phyloP scores from a whole-genome alignment of 2,888 invertebrate species.

The Stramonita haemastoma region DNA sequence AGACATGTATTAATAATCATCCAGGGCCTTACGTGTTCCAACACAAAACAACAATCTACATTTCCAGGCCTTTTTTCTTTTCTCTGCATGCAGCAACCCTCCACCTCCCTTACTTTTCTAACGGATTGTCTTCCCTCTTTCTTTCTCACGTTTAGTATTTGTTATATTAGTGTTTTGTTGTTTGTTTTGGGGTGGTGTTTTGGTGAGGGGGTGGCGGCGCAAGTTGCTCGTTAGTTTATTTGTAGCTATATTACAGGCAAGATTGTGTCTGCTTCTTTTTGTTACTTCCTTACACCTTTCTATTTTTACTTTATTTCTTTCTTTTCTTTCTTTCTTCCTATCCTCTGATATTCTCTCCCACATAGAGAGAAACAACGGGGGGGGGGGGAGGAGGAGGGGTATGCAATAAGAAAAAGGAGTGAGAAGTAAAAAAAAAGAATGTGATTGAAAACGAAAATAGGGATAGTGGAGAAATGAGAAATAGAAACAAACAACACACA shows the following conservation, averaged over 20 bases:
- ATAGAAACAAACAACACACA: not conserved
- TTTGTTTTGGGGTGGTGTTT: no score
- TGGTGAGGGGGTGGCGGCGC: no score
- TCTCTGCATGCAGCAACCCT: no score
- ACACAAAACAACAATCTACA: no score
- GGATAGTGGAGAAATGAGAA: not conserved
- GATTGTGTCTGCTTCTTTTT: not conserved
- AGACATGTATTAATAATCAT: no score
- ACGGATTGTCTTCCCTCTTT: no score
- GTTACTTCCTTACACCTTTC: not conserved
- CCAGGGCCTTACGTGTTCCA: no score
- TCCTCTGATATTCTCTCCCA: not conserved
- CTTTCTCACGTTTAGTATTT: no score
- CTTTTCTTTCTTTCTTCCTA: not conserved
- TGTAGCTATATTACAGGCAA: no score
- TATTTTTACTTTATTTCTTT: not conserved
- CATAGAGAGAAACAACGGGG: not conserved
- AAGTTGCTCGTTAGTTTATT: no score
- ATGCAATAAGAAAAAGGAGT: not conserved
- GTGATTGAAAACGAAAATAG: not conserved
- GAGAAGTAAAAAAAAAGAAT: not conserved
- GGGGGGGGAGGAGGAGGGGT: not conserved
- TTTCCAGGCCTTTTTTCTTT: not conserved
- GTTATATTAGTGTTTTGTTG: no score
- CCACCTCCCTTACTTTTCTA: no score